Evolutionary conservation across 92 coral and sea anemone species (phyloP), one percentile per base, ranked within the genome.

Genomic region (Anthopleura xanthogrammica): DNA sequence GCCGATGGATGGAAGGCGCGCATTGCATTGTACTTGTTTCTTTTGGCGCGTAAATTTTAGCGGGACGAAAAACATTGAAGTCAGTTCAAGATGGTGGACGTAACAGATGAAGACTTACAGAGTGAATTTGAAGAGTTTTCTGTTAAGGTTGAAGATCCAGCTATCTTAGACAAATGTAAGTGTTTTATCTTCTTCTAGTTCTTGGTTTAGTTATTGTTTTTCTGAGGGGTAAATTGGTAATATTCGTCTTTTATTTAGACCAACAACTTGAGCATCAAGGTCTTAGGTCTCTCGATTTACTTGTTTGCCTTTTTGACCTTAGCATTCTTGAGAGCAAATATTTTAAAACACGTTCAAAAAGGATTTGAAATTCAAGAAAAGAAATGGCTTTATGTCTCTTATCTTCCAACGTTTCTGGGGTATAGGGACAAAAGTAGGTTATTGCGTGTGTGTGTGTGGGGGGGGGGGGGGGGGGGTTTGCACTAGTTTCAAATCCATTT

Each of bases 111-210:
- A 82, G 95, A 90, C 5, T 87, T 95, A 13, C 91, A 88, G 71
- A 78, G 52, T 22, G 98, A 87, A 90, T 95, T 95, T 56, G 93
- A 86, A 24, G 91, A 86, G 64, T 89, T 95, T 77, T 87, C 98
- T 12, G 80, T 95, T 46, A 82, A 83, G 16, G 80, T 95, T 48
- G 98, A 92, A 57, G 89, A 94, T 85, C 76, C 90, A 19, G 89
- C 91, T 24, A 84, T 94, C 75, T 86, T 94, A 55, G 98, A 95
- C 76, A 92, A 92, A 89, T 79, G 98, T 94, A 80, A 55, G 88
- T 73, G 71, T 64, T 64, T 22, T 40, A 72, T 20, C 12, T 56
- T 77, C 12, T 54, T 5, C 5, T 54, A 12, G 20, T 29, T 29
- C 36, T 29, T 29, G 36, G 36, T 29, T 29, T 29, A 29, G 36